These are phyloP conservation scores for Nineta flava DNA, from an alignment of 2,888 invertebrate species.

Conservation along the genomic window DNA sequence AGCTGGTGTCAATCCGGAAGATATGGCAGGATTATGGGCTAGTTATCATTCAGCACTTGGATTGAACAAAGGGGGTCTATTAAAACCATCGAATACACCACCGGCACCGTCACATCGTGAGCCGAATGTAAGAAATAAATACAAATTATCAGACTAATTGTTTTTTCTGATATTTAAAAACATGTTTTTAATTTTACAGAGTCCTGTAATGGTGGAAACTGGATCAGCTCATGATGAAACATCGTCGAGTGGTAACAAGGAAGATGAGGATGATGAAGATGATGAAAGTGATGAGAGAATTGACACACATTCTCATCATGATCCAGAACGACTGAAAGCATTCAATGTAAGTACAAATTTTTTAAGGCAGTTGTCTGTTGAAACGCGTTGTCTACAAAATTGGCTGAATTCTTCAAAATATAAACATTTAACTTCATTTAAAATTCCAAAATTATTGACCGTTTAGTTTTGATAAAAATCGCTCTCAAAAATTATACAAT, in stretches of 20 bases:
- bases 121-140: conserved; percentile 51
- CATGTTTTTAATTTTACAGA: conserved; percentile 32
- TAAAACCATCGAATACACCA: conserved; percentile 23
- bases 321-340: conserved; percentile 88
- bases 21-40: conserved; percentile 74
- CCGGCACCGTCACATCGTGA: conserved; percentile 34
- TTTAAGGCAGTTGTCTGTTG: not conserved
- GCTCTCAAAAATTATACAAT: no score
- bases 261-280: conserved; percentile 75
- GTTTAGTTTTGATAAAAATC: no score
- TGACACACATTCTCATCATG: conserved; percentile 73
- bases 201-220: conserved; percentile 46
- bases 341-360: conserved; percentile 61
- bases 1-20: conserved; percentile 39
- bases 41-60: conserved; percentile 69
- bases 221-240: conserved; percentile 71
- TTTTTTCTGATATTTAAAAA: not conserved
- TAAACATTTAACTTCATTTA: no score
- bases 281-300: conserved; percentile 86
- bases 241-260: conserved; percentile 72
- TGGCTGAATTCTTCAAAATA: no score
- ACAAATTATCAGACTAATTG: no score
- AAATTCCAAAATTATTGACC: no score
- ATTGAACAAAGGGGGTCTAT: conserved; percentile 35
- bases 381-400: no score